A percentile compares a stretch with the other conserved stretches of the same genome.
These are phyloP conservation scores for Phocides pigmalion DNA, from an alignment of 1,140 invertebrate genomes.

Conservation along the genomic window DNA sequence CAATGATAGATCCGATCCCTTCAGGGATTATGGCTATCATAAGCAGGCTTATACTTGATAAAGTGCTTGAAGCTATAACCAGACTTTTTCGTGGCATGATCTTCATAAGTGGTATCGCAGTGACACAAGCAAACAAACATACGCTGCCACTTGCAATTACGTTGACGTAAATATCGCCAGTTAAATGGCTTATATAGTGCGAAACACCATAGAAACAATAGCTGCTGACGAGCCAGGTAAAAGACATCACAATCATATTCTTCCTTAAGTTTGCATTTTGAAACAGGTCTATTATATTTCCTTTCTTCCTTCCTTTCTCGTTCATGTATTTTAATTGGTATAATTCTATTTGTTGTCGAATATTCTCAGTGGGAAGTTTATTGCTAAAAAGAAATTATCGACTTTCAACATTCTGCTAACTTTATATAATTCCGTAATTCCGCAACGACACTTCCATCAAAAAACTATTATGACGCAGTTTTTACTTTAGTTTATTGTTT, in stretches of 20 bases:
- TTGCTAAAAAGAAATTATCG: constrained; percentile 56
- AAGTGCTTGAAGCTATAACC: constrained; percentile 82
- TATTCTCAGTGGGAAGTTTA: constrained; percentile 51
- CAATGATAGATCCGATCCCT: constrained; percentile 76
- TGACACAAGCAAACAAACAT: constrained; percentile 85
- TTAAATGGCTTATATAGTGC: constrained; percentile 89
- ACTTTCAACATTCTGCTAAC: too few relatives aligned
- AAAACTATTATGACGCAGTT: too few relatives aligned
- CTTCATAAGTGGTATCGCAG: constrained; percentile 86
- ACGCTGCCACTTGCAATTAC: constrained; percentile 86
- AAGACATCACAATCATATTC: constrained; percentile 89
- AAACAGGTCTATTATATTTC: constrained; percentile 88
- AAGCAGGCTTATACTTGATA: constrained; percentile 85
- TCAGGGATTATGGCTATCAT: constrained; percentile 81
- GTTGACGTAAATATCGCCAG: constrained; percentile 89
- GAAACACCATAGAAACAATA: constrained; percentile 90
- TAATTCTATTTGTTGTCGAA: constrained; percentile 53
- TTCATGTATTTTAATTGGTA: constrained; percentile 53
- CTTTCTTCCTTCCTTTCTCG: constrained; percentile 65
- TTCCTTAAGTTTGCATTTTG: constrained; percentile 88
- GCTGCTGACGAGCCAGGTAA: constrained; percentile 88
- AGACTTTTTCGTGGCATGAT: constrained; percentile 85
- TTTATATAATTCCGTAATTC: too few relatives aligned
- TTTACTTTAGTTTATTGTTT: too few relatives aligned
- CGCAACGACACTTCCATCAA: too few relatives aligned